Percentiles rank a stretch among this genome's conserved stretches.
phyloP scores from a whole-genome alignment of 2,797 vertebrate genomes.

The Yasuhikotakia modesta region DNA sequence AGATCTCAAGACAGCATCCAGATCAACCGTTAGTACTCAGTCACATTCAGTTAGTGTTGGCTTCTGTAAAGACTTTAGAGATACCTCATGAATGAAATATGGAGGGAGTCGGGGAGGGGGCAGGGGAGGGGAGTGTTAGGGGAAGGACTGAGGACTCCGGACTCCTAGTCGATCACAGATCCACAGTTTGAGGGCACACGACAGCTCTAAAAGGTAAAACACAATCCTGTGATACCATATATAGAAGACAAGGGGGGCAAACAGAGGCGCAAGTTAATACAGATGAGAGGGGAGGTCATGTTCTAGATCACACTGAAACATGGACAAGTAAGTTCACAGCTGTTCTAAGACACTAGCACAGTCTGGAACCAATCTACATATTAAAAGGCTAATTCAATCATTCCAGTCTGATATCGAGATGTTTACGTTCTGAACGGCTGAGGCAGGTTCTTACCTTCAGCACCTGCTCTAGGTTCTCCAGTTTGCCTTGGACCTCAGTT shows the following conservation, averaged over 20 bases:
- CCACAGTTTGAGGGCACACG: slow-evolving; percentile 21
- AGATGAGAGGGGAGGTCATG: slow-evolving; percentile 3
- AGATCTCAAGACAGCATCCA: slow-evolving; percentile 29
- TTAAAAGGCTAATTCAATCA: background rate
- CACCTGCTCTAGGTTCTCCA: slow-evolving; percentile 99
- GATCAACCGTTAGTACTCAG: slow-evolving; percentile 29
- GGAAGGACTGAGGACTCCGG: background rate
- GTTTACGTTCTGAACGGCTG: background rate
- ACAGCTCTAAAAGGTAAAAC: slow-evolving; percentile 38
- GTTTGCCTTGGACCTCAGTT: slow-evolving; percentile 94
- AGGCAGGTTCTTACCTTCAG: slow-evolving; percentile 85
- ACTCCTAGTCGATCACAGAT: slow-evolving; percentile 41
- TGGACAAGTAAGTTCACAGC: too few relatives aligned
- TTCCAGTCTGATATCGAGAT: background rate
- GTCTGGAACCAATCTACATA: background rate
- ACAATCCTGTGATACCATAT: slow-evolving; percentile 22
- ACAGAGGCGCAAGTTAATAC: slow-evolving; percentile 10
- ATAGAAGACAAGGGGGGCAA: slow-evolving; percentile 7
- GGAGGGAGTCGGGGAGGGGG: slow-evolving; percentile 46
- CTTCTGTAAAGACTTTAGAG: slow-evolving; percentile 32
- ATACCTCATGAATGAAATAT: slow-evolving; percentile 44
- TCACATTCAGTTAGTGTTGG: slow-evolving; percentile 42
- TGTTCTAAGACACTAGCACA: background rate
- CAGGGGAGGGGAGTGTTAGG: slow-evolving; percentile 25
- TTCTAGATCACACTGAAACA: background rate